A percentile compares a stretch with the other conserved stretches of the same genome.
Conservation (phyloP, 1,140 invertebrate genomes). For the Ceratina calcarata region DNA sequence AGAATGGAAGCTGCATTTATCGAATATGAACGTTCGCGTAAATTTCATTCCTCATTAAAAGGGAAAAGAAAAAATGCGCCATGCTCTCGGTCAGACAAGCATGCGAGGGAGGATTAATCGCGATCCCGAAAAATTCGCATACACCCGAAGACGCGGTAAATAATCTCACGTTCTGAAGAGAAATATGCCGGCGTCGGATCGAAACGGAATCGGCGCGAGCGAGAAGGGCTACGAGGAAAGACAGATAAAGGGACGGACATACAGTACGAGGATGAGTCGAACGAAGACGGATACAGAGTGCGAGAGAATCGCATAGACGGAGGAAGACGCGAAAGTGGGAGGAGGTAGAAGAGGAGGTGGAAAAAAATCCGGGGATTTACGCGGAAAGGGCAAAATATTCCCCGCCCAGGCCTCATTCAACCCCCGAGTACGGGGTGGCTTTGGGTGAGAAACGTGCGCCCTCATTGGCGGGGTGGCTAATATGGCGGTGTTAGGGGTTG, state of each 20-base stretch:
- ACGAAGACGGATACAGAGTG: slow-evolving; percentile 15
- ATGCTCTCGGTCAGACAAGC: not conserved
- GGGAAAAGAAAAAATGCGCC: not conserved
- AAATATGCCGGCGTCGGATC: slow-evolving; percentile 37
- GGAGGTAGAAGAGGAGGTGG: slow-evolving; percentile 50
- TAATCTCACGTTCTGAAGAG: slow-evolving; percentile 7
- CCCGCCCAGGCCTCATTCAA: slow-evolving; percentile 80
- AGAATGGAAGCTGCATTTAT: no score
- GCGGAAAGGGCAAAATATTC: slow-evolving; percentile 77
- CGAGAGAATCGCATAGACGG: slow-evolving; percentile 56
- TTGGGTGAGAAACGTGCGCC: slow-evolving; percentile 72
- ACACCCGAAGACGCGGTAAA: slow-evolving; percentile 43
- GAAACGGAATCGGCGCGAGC: slow-evolving; percentile 23
- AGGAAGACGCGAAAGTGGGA: slow-evolving; percentile 51
- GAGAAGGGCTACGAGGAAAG: slow-evolving; percentile 25
- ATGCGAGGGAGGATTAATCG: slow-evolving; percentile 21
- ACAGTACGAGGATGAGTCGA: not conserved
- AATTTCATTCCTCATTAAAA: not conserved
- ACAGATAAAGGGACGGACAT: slow-evolving; percentile 37
- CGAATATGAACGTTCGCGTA: no score
- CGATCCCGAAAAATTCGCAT: slow-evolving; percentile 23
- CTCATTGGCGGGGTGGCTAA: slow-evolving; percentile 78
- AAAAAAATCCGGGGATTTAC: slow-evolving; percentile 72
- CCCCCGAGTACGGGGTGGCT: slow-evolving; percentile 74
- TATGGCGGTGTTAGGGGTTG: slow-evolving; percentile 78